Evolutionary conservation across 2,888 invertebrate genomes (phyloP).

Genomic region (Eupithecia subfuscata): DNA sequence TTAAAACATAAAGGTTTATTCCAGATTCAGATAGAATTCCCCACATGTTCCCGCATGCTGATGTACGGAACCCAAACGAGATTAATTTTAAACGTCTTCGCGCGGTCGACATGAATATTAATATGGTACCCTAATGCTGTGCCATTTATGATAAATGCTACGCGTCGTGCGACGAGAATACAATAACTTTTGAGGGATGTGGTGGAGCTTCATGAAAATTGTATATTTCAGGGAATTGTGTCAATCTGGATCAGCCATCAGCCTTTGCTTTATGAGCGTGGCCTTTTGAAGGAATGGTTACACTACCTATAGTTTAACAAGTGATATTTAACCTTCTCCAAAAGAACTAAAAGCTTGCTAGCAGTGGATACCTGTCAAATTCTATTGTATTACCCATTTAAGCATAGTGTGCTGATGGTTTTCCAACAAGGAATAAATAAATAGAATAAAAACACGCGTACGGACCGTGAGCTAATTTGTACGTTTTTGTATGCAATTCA

Average conservation of each 20-base stretch:
- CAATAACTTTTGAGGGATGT: conserved; percentile 20
- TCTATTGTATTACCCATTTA: too few relatives aligned
- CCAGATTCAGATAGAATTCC: conserved; percentile 12
- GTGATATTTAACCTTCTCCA: background rate
- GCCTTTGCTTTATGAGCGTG: background rate
- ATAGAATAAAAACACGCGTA: background rate
- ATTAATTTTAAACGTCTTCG: conserved; percentile 51
- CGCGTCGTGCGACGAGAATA: conserved; percentile 26
- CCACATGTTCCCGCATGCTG: background rate
- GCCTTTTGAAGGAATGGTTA: background rate
- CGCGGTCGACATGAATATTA: conserved; percentile 51
- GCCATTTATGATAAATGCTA: conserved; percentile 43
- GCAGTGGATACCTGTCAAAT: too few relatives aligned
- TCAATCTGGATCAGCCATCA: background rate
- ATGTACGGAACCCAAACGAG: conserved; percentile 44
- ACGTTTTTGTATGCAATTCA: background rate
- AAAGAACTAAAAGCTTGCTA: background rate
- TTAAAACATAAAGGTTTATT: background rate
- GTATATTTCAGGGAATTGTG: conserved; percentile 2
- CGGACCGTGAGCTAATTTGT: background rate
- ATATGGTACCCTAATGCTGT: conserved; percentile 44
- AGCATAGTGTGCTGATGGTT: too few relatives aligned
- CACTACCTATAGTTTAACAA: too few relatives aligned
- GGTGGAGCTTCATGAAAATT: background rate
- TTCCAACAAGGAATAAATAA: too few relatives aligned